These are phyloP conservation scores for Pipistrellus pipistrellus DNA, from an alignment of 2,797 vertebrate species.

Conservation along the genomic window DNA sequence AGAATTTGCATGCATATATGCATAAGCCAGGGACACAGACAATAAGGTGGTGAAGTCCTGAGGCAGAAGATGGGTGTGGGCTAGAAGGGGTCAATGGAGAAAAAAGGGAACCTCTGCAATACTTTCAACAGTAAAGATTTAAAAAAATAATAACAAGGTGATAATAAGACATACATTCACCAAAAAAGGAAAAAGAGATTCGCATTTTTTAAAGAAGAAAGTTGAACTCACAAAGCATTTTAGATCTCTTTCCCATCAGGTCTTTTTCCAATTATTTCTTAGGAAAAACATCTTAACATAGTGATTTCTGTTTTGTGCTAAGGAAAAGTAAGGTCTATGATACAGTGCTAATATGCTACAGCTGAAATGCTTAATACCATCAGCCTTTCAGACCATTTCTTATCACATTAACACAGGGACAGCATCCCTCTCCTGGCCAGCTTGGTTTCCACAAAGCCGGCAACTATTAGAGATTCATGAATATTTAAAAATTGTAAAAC, in stretches of 20 bases:
- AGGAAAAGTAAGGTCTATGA: conserved; percentile 47
- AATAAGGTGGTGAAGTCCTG: no score
- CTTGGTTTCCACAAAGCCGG: conserved; percentile 61
- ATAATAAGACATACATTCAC: no score
- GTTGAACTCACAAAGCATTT: conserved; percentile 42
- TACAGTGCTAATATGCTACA: conserved; percentile 67
- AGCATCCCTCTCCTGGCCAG: conserved; percentile 64
- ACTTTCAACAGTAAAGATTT: no score
- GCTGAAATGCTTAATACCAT: conserved; percentile 69
- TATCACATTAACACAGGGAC: conserved; percentile 79
- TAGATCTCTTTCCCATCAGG: background rate
- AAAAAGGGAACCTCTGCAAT: no score
- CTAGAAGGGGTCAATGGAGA: no score
- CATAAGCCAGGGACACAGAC: no score
- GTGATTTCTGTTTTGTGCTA: conserved; percentile 58
- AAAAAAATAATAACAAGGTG: no score
- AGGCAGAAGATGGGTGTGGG: no score
- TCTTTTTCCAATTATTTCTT: conserved; percentile 66
- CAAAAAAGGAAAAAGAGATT: no score
- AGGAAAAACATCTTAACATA: conserved; percentile 70
- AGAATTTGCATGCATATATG: no score
- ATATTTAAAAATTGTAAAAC: conserved; percentile 80
- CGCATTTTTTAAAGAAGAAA: background rate
- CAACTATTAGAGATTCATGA: conserved; percentile 73
- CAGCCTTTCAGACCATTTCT: conserved; percentile 75